Conservation (phyloP, 2,888 invertebrate genomes). For the Eupeodes latifasciatus region DNA sequence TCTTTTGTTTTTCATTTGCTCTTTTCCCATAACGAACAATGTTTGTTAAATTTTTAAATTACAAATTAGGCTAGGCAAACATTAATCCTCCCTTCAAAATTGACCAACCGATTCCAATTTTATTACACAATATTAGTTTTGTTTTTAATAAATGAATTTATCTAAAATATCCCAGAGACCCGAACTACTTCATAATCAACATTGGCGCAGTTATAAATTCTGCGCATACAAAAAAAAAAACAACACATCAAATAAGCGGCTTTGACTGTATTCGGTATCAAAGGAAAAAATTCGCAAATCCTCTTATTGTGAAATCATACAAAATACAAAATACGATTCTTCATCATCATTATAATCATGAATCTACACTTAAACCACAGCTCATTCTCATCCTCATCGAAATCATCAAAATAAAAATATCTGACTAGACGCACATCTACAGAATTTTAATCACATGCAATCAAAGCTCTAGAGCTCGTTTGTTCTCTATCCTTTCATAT, state of each 20-base stretch:
- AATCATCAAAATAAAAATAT: background rate
- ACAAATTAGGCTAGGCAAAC: no score
- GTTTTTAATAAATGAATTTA: no score
- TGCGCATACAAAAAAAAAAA: no score
- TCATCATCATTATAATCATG: background rate
- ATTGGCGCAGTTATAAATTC: no score
- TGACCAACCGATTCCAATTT: no score
- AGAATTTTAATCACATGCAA: conserved; percentile 25
- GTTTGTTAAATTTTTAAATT: no score
- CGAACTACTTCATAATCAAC: no score
- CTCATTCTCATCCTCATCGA: background rate
- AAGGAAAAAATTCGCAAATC: background rate
- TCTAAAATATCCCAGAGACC: no score
- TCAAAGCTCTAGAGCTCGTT: conserved; percentile 2
- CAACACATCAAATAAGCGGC: background rate
- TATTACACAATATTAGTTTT: no score
- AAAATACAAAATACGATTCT: background rate
- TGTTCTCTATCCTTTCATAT: background rate
- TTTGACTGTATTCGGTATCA: background rate
- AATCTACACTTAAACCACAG: background rate
- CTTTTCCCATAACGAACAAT: no score
- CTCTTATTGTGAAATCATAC: background rate
- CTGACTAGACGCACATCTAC: background rate
- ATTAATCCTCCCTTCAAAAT: no score
- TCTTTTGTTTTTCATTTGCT: no score